Evolutionary conservation across 2,113 vertebrate species (phyloP).

Genomic region (Rostratula benghalensis): DNA sequence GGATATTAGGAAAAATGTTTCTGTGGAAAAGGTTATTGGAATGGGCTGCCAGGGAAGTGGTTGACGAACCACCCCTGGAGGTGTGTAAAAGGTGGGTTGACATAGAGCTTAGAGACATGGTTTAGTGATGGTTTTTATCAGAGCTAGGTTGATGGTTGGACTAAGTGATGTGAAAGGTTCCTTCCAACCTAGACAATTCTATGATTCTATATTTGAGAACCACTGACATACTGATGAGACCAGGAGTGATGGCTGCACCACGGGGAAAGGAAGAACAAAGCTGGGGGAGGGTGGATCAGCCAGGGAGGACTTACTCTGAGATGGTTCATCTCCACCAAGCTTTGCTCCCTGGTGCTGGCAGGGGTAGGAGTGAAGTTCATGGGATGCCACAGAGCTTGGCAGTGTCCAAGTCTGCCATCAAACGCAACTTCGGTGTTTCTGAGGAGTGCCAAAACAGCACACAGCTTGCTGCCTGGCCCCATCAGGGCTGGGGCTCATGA

Average conservation of each 20-base stretch:
- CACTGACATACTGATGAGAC: not conserved
- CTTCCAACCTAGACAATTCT: too few relatives aligned
- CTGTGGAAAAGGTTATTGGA: too few relatives aligned
- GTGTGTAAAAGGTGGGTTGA: too few relatives aligned
- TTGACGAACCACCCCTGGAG: too few relatives aligned
- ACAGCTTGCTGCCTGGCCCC: accelerated
- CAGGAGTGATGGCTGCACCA: not conserved
- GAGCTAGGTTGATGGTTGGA: too few relatives aligned
- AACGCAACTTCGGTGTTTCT: not conserved
- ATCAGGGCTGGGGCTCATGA: not conserved
- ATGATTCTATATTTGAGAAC: not conserved
- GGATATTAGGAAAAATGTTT: too few relatives aligned
- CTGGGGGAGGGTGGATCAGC: accelerated
- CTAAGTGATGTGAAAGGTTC: too few relatives aligned
- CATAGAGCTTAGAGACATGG: too few relatives aligned
- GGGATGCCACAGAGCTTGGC: not conserved
- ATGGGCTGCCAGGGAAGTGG: too few relatives aligned
- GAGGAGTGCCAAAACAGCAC: accelerated
- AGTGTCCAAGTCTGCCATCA: accelerated
- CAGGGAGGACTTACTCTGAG: accelerated
- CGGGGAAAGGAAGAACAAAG: not conserved
- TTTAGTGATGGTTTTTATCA: too few relatives aligned
- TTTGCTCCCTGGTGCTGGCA: accelerated
- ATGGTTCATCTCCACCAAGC: not conserved
- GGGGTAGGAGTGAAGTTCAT: accelerated